Evolutionary conservation across 2,797 vertebrate genomes (phyloP), one percentile per base, ranked within the genome.

Genomic region (Hirundo rustica): DNA sequence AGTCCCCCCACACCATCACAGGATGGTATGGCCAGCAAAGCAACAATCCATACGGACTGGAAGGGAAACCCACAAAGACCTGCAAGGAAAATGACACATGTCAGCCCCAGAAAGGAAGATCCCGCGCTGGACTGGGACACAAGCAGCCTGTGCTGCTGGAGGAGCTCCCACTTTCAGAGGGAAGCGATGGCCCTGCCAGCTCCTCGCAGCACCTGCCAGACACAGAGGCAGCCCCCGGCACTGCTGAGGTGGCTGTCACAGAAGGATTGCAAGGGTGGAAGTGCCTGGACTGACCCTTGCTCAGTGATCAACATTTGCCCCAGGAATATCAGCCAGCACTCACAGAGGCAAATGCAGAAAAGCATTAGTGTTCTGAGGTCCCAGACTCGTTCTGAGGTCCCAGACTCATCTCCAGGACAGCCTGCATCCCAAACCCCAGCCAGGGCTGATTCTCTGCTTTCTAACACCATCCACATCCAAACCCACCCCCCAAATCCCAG

Each of bases 181-280:
- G 60, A 54, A 65, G 16, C 0, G 0, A 50, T 10, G 48, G 68
- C 19, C 21, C 27, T 79, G 74, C 27, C 71, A 91, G 51, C 7
- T 40, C 48, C 64, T 83, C 1, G 0, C 67, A 70, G 48, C 3
- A 1, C 27, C 48, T 0, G 0, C 38, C 54, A 79, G 78, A 73
- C 64, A 48, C 65, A 82, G 0, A 0, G 74, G 32, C 38, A 79
- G 51, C 60, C 30, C 55, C 44, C 34, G 50, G 50, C 62, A 29
- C 26, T 65, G 11, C 74, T 67, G 44, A 30, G 25, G 27, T n/a
- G 60, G 19, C 65, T 65, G 32, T 30, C 66, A 61, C 32, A 77
- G 47, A 6, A 32, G 20, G 10, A 36, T 0, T 42, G 16, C 26
- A 60, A 54, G 14, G 0, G 0, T 17, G 14, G 21, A 40, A 85